A percentile compares a stretch with the other conserved stretches of the same genome.
phyloP scores from a whole-genome alignment of 1,140 invertebrate species.

The Meloidogyne exigua region DNA sequence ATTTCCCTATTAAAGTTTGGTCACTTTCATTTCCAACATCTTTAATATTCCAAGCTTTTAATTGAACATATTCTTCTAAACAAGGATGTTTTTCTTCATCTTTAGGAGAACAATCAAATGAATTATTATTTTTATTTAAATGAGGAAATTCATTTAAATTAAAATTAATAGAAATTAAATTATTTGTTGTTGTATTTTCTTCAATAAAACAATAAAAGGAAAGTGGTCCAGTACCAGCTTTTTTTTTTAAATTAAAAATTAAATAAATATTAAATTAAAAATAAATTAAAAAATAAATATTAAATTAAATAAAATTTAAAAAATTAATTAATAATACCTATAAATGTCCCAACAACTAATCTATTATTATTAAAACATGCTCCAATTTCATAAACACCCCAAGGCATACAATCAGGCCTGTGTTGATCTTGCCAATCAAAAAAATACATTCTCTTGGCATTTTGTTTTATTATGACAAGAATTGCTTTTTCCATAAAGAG shows the following conservation, averaged over 20 bases:
- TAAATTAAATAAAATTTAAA: no score
- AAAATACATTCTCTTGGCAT: no score
- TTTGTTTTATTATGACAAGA: no score
- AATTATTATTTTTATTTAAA: not conserved
- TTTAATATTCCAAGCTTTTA: not conserved
- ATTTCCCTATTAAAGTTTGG: not conserved
- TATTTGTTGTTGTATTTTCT: not conserved
- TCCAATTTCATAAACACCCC: not conserved
- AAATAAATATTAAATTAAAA: no score
- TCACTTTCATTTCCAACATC: not conserved
- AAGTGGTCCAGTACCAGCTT: not conserved
- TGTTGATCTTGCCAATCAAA: no score
- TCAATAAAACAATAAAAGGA: not conserved
- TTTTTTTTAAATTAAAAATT: not conserved
- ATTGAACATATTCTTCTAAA: not conserved
- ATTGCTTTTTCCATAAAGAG: no score
- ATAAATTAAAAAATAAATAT: not conserved
- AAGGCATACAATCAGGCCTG: not conserved
- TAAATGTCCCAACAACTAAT: not conserved
- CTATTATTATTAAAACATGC: not conserved
- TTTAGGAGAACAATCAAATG: not conserved
- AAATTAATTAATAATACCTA: no score
- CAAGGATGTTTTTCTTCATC: not conserved
- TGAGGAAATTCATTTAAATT: not conserved
- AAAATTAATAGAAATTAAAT: not conserved